Conservation (phyloP, 2,888 invertebrate species). For the Ecdyonurus torrentis region DNA sequence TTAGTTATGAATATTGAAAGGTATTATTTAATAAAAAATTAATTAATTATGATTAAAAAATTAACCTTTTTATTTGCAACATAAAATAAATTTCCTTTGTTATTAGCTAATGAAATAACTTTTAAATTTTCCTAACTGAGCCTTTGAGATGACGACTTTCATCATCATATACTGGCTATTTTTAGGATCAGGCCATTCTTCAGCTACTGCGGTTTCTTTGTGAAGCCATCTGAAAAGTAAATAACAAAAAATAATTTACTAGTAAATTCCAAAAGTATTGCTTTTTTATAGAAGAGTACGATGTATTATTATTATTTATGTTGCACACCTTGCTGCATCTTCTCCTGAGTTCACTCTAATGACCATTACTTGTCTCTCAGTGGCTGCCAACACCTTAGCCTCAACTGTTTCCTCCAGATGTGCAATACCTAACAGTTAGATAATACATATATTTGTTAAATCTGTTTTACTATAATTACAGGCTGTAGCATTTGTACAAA, state of each 20-base stretch:
- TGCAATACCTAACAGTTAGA: slow-evolving; percentile 25
- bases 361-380: slow-evolving; percentile 32
- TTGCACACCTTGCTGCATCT: slow-evolving; percentile 27
- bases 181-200: slow-evolving; percentile 29
- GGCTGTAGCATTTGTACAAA: too few species aligned
- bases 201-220: slow-evolving; percentile 41
- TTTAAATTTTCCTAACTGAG: slow-evolving; percentile 37
- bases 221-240: slow-evolving; percentile 42
- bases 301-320: too few species aligned
- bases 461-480: too few species aligned
- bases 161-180: slow-evolving; percentile 36
- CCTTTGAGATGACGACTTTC: slow-evolving; percentile 37
- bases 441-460: background rate
- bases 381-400: slow-evolving; percentile 31
- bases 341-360: slow-evolving; percentile 41
- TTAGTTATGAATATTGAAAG: too few species aligned
- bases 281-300: background rate
- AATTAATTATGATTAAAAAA: too few species aligned
- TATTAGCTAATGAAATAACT: background rate
- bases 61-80: too few species aligned
- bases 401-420: slow-evolving; percentile 29
- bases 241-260: too few species aligned
- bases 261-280: too few species aligned
- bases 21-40: too few species aligned
- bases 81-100: too few species aligned